Evolutionary conservation across 2,797 vertebrate genomes (phyloP), one percentile per base, ranked within the genome.

Genomic region (Semotilus atromaculatus): DNA sequence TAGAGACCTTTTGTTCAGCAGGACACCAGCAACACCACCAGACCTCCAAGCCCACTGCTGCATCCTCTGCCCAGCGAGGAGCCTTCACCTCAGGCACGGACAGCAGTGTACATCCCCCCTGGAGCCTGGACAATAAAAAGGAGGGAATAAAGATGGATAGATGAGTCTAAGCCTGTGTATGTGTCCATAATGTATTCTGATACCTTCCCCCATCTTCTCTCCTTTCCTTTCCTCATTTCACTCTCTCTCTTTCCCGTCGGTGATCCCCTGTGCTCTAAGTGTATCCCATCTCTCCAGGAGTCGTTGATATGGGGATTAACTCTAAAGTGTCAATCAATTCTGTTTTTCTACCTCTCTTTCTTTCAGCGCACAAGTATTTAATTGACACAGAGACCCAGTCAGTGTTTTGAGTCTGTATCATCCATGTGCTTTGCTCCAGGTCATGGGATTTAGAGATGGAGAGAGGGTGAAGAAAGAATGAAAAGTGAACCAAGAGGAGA

Each of bases 261-360:
- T 91, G 90, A 94, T 92, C 89, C 88, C 85, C 85, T 48, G 88
- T 86, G 84, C 89, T 89, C 93, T 90, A 88, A 86, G 84, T 88
- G 87, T 48, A 81, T 90, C 90, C 91, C 90, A 82, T 85, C 90
- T 91, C 91, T 92, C 81, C 89, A 84, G 91, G 91, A 93, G 92
- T 92, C 91, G 92, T 92, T 91, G 92, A 89, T 87, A 84, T 86
- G 87, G 87, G 90, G 92, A 95, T 93, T 95, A 93, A 91, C 94
- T 93, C 90, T 88, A 90, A 90, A 91, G 89, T 92, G 95, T 95
- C 95, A 94, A 88, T 96, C 94, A 95, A 89, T 88, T 68, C 82
- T 88, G 85, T 89, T 92, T 85, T 81, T 87, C 88, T 89, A 86
- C 86, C 78, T 51, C 71, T 70, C 71, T 60, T 89, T 88, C 90